Evolutionary conservation across 2,888 invertebrate genomes (phyloP).

Genomic region (Pyrocoelia pectoralis): DNA sequence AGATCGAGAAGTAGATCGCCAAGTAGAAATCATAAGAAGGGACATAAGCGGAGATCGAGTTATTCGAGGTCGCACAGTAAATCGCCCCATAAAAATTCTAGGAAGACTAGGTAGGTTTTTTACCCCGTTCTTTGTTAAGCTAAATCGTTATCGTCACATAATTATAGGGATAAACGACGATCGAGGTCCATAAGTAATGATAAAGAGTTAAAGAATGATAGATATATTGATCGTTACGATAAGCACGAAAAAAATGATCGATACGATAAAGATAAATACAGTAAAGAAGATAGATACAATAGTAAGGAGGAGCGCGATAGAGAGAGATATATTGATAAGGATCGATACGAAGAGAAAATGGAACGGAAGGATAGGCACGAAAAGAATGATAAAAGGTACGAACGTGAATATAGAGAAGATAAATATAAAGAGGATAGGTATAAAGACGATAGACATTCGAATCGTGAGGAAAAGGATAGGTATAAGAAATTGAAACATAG

Average conservation of each 20-base stretch:
- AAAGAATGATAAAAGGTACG: conserved; percentile 48
- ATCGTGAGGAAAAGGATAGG: conserved; percentile 41
- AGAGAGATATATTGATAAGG: conserved; percentile 48
- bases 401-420: conserved; percentile 46
- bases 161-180: conserved; percentile 58
- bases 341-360: conserved; percentile 48
- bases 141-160: no score
- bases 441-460: conserved; percentile 39
- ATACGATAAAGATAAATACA: conserved; percentile 43
- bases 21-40: conserved; percentile 54
- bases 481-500: conserved; percentile 50
- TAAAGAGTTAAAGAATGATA: conserved; percentile 54
- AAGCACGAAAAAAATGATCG: conserved; percentile 53
- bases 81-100: conserved; percentile 54
- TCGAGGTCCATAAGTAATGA: conserved; percentile 59
- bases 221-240: conserved; percentile 58
- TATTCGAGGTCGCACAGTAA: conserved; percentile 57
- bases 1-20: conserved; percentile 53
- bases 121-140: no score
- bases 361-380: conserved; percentile 49
- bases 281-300: conserved; percentile 48
- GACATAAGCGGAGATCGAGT: conserved; percentile 54
- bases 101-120: conserved; percentile 47
- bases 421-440: conserved; percentile 50
- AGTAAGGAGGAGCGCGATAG: conserved; percentile 45